Conservation (phyloP, 2,888 invertebrate genomes). For the Melanostoma scalare region DNA sequence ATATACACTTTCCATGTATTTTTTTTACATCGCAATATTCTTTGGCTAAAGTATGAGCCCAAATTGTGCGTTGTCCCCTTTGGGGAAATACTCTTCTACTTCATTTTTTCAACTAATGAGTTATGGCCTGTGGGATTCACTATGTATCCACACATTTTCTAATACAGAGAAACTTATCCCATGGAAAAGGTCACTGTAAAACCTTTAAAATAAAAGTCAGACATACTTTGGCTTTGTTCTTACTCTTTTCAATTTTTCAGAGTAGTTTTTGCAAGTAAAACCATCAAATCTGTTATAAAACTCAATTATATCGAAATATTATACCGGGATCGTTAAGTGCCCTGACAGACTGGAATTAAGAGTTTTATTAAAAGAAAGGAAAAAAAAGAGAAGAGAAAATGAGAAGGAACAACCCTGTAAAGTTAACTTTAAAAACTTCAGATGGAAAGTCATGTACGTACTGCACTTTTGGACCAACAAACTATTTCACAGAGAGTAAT, state of each 20-base stretch:
- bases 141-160: too few species aligned
- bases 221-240: not conserved
- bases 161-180: too few species aligned
- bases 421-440: slow-evolving; percentile 1
- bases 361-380: slow-evolving; percentile 5
- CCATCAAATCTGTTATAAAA: slow-evolving; percentile 66
- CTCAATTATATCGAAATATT: slow-evolving; percentile 66
- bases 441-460: not conserved
- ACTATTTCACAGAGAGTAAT: slow-evolving; percentile 53
- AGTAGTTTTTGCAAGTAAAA: slow-evolving; percentile 17
- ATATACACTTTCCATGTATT: too few species aligned
- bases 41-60: too few species aligned
- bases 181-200: not conserved
- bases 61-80: too few species aligned
- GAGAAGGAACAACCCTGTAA: not conserved
- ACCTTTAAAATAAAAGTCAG: slow-evolving; percentile 19
- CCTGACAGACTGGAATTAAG: slow-evolving; percentile 18
- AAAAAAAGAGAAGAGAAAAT: not conserved
- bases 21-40: too few species aligned
- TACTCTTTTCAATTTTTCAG: not conserved
- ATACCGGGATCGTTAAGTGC: slow-evolving; percentile 57
- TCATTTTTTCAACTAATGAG: too few species aligned
- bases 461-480: slow-evolving; percentile 14
- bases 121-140: too few species aligned
- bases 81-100: too few species aligned